These are phyloP conservation scores for Enteromius anoplus DNA, from an alignment of 2,797 vertebrate species.

Conservation along the genomic window DNA sequence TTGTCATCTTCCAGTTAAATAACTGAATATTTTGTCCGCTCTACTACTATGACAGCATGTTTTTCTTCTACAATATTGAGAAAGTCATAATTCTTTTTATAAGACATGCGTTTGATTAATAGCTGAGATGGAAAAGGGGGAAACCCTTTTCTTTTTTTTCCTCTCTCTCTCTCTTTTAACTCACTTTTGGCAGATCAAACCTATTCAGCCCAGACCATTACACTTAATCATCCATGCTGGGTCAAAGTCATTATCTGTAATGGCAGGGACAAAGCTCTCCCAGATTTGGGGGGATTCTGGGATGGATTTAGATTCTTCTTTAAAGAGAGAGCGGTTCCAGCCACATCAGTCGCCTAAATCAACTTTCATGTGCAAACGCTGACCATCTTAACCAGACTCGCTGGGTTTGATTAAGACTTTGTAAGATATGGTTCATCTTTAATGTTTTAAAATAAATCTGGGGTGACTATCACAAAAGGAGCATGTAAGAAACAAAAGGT, in stretches of 20 bases:
- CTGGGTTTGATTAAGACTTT: slow-evolving; percentile 33
- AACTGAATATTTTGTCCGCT: not conserved
- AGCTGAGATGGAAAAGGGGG: slow-evolving; percentile 28
- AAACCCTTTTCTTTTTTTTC: slow-evolving; percentile 12
- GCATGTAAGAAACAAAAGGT: slow-evolving; percentile 5
- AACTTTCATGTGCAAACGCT: slow-evolving; percentile 59
- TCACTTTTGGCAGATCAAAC: slow-evolving; percentile 67
- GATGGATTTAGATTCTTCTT: slow-evolving; percentile 73
- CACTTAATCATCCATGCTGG: slow-evolving; percentile 74
- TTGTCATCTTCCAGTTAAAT: not conserved
- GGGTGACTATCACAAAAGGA: slow-evolving; percentile 21
- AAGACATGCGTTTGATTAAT: slow-evolving; percentile 29
- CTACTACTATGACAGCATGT: not conserved
- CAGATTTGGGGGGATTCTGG: slow-evolving; percentile 76
- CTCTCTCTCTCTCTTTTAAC: slow-evolving; percentile 35
- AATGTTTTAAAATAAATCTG: slow-evolving; percentile 58
- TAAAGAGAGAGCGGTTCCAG: slow-evolving; percentile 63
- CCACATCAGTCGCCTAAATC: slow-evolving; percentile 65
- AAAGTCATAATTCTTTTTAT: slow-evolving; percentile 25
- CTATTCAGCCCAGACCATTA: slow-evolving; percentile 77
- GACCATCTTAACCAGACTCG: slow-evolving; percentile 19
- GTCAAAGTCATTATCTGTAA: slow-evolving; percentile 75
- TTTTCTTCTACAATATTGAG: not conserved
- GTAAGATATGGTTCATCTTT: slow-evolving; percentile 38
- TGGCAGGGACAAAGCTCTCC: slow-evolving; percentile 76